These are phyloP conservation scores for Columbina picui DNA, from an alignment of 2,113 vertebrate species.

Conservation along the genomic window DNA sequence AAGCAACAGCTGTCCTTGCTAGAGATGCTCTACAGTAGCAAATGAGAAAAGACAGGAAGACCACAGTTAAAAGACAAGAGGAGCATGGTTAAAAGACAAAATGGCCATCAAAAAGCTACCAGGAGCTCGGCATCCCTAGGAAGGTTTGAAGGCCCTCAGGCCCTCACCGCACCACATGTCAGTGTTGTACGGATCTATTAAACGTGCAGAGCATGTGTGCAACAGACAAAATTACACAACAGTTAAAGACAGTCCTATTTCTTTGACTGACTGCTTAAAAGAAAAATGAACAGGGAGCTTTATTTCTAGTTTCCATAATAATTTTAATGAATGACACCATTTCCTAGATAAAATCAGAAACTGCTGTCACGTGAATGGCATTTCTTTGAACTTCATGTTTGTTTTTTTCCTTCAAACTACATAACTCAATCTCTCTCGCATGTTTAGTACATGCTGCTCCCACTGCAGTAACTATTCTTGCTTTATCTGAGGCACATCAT, in stretches of 20 bases:
- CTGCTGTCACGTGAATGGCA: background rate
- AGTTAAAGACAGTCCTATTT: background rate
- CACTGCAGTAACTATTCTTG: background rate
- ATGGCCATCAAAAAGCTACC: background rate
- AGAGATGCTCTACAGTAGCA: background rate
- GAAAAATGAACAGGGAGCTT: background rate
- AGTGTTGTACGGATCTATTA: background rate
- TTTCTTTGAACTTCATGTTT: background rate
- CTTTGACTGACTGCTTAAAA: background rate
- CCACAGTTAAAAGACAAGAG: background rate
- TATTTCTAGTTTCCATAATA: background rate
- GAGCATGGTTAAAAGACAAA: background rate
- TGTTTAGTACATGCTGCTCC: background rate
- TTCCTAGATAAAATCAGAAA: slow-evolving; percentile 5
- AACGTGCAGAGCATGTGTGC: background rate
- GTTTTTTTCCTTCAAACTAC: background rate
- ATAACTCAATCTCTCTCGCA: background rate
- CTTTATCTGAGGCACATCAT: background rate
- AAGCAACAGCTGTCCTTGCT: background rate
- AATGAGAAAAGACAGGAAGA: background rate
- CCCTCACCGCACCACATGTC: accelerated
- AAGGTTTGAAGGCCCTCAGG: background rate
- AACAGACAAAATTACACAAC: background rate
- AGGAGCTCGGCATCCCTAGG: background rate
- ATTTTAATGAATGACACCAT: background rate